Conservation (phyloP, 2,888 invertebrate species). For the Troglohyphantes excavatus region DNA sequence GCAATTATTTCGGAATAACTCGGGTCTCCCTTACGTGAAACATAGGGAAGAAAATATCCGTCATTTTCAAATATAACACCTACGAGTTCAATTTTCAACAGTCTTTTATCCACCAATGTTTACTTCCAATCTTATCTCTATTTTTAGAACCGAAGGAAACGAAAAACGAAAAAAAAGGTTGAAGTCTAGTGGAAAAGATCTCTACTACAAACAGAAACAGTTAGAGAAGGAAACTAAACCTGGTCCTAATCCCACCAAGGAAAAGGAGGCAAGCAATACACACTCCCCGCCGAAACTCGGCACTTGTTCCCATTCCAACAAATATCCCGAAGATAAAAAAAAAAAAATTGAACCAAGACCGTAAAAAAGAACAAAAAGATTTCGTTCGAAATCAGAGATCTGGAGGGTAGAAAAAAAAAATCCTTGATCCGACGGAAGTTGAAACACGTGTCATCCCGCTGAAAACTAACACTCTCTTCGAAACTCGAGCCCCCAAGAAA, state of each 20-base stretch:
- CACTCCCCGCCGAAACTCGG: slow-evolving; percentile 15
- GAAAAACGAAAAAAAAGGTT: no score
- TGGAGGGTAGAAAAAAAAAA: slow-evolving; percentile 17
- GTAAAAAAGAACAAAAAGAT: background rate
- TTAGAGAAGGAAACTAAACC: slow-evolving; percentile 34
- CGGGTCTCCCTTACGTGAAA: no score
- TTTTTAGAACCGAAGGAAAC: no score
- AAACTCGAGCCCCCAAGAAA: background rate
- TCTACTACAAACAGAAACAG: no score
- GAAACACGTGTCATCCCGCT: slow-evolving; percentile 68
- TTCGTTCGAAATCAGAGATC: slow-evolving; percentile 57
- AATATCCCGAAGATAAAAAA: background rate
- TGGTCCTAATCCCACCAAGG: slow-evolving; percentile 45
- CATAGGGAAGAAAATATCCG: no score
- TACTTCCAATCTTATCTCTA: no score
- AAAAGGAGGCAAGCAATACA: no score
- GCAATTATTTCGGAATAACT: no score
- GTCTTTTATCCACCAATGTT: no score
- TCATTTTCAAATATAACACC: no score
- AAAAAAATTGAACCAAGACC: background rate
- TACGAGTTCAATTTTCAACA: no score
- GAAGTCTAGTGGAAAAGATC: no score
- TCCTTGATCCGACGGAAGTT: slow-evolving; percentile 46
- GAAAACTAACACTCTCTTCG: slow-evolving; percentile 59
- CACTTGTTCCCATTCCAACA: slow-evolving; percentile 41